A percentile compares a stretch with the other conserved stretches of the same genome.
These are phyloP conservation scores for Ctenosaura bakeri DNA, from an alignment of 2,797 vertebrate species.

Conservation along the genomic window DNA sequence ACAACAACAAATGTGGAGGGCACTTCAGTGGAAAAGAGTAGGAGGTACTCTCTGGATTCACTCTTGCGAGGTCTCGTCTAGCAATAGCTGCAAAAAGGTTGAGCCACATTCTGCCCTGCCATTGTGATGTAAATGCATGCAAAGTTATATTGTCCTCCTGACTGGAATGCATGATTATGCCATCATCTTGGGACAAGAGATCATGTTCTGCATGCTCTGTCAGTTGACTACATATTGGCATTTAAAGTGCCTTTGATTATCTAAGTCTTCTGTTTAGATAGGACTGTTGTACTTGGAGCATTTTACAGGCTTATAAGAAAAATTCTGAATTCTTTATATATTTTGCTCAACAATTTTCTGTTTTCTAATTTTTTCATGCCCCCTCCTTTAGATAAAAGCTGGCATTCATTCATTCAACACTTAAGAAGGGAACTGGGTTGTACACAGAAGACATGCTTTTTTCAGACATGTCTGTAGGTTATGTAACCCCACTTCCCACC, in stretches of 20 bases:
- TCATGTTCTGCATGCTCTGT: not conserved
- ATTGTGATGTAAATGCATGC: not conserved
- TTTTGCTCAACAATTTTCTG: not conserved
- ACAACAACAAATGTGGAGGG: not conserved
- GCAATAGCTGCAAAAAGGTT: not conserved
- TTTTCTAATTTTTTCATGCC: not conserved
- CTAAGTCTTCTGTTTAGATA: not conserved
- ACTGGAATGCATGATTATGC: conserved; percentile 3
- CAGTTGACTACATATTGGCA: not conserved
- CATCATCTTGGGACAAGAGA: not conserved
- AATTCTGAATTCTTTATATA: not conserved
- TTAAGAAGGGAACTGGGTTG: not conserved
- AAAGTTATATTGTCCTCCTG: not conserved
- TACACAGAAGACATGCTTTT: not conserved
- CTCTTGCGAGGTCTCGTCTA: not conserved
- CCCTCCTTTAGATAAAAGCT: not conserved
- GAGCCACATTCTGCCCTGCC: not conserved
- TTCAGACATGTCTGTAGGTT: not conserved
- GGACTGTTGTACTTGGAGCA: not conserved
- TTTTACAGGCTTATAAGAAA: not conserved
- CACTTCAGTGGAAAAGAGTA: not conserved
- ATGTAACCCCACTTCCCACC: not conserved
- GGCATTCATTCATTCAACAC: not conserved
- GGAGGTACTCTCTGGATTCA: not conserved
- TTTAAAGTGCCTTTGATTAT: not conserved